Evolutionary conservation across 2,888 invertebrate genomes (phyloP).

Genomic region (Cerceris rybyensis): DNA sequence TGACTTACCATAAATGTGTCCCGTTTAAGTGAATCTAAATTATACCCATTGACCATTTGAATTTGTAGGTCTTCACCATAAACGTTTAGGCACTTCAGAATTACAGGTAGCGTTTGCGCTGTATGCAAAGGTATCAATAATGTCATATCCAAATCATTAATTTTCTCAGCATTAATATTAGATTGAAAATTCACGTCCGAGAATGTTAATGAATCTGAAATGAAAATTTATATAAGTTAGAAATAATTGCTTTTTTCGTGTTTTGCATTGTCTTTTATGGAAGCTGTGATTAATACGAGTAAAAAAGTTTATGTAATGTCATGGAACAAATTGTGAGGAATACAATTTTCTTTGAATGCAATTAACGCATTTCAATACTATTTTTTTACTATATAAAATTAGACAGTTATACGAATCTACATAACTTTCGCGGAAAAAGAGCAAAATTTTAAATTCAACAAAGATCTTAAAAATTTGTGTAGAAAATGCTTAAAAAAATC

Average conservation of each 20-base stretch:
- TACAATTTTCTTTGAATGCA: no score
- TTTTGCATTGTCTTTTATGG: neutral
- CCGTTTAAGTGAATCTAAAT: slow-evolving; percentile 81
- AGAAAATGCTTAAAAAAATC: no score
- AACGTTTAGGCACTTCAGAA: slow-evolving; percentile 79
- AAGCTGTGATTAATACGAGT: neutral
- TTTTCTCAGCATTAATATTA: slow-evolving; percentile 77
- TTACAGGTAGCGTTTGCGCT: slow-evolving; percentile 80
- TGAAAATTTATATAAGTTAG: neutral
- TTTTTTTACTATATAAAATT: no score
- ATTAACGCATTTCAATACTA: no score
- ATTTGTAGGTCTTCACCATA: slow-evolving; percentile 63
- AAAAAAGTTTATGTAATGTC: no score
- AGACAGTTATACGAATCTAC: no score
- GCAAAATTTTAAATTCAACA: no score
- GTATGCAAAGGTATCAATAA: slow-evolving; percentile 82
- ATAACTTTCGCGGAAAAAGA: no score
- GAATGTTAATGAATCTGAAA: slow-evolving; percentile 81
- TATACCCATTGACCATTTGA: slow-evolving; percentile 79
- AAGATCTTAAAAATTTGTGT: no score
- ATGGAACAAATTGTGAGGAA: no score
- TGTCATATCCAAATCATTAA: slow-evolving; percentile 82
- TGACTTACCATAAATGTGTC: slow-evolving; percentile 83
- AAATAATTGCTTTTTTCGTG: neutral
- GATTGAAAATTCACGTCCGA: slow-evolving; percentile 80